These are phyloP conservation scores for Malurus elegans DNA, from an alignment of 2,113 vertebrate species.

Conservation along the genomic window DNA sequence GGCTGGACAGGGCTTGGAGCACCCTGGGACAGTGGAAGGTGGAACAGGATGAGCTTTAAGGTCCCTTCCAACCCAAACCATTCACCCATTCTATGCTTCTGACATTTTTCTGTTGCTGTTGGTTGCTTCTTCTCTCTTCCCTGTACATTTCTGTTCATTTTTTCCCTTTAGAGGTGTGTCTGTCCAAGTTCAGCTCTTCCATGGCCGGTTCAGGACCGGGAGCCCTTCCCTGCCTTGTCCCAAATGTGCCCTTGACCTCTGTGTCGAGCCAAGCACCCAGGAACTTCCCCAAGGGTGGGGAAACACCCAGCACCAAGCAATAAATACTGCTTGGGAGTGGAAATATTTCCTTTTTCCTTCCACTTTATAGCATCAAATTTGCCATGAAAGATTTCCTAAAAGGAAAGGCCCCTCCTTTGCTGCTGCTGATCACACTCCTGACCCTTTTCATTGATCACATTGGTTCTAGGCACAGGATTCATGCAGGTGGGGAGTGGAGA, in stretches of 20 bases:
- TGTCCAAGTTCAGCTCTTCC: background rate
- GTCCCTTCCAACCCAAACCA: background rate
- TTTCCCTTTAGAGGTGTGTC: background rate
- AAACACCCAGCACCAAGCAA: background rate
- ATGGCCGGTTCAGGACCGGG: rapidly evolving
- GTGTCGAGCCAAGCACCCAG: rapidly evolving
- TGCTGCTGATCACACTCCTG: rapidly evolving
- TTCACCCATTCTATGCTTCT: background rate
- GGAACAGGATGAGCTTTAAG: background rate
- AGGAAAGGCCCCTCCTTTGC: background rate
- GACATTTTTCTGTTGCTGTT: background rate
- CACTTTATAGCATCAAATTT: rapidly evolving
- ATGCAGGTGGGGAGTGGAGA: background rate
- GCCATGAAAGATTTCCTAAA: background rate
- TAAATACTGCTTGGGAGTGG: background rate
- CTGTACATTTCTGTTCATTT: rapidly evolving
- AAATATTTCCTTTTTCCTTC: background rate
- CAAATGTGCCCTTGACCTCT: background rate
- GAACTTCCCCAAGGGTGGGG: background rate
- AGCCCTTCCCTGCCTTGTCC: background rate
- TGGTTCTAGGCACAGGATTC: background rate
- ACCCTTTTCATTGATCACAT: background rate
- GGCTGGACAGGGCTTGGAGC: background rate
- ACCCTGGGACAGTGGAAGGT: rapidly evolving
- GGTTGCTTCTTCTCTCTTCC: background rate